These are phyloP conservation scores for Bettongia penicillata DNA, from an alignment of 2,113 vertebrate species.

Conservation along the genomic window DNA sequence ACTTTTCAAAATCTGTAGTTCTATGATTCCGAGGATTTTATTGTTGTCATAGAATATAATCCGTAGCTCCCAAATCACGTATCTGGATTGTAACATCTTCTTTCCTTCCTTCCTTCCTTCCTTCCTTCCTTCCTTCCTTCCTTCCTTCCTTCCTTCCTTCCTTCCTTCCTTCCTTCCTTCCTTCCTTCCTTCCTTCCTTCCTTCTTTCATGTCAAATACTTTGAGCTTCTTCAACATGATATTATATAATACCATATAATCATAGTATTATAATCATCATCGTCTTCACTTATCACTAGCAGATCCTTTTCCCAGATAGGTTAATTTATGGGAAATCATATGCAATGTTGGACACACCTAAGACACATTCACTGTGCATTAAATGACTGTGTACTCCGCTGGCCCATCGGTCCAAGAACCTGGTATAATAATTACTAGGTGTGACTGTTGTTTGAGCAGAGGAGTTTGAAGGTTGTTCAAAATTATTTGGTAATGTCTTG, in stretches of 20 bases:
- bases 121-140: not conserved
- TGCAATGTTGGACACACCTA: not conserved
- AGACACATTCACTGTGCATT: not conserved
- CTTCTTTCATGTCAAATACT: not conserved
- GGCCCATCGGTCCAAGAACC: not conserved
- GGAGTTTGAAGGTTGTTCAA: not conserved
- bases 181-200: not conserved
- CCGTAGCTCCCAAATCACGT: not conserved
- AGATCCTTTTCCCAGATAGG: not conserved
- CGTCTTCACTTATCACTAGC: not conserved
- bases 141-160: not conserved
- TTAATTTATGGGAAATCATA: not conserved
- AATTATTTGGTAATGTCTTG: not conserved
- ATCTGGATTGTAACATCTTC: no score
- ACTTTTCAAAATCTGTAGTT: not conserved
- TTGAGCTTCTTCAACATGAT: not conserved
- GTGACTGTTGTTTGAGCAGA: not conserved
- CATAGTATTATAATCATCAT: not conserved
- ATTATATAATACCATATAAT: not conserved
- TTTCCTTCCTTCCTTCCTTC: not conserved
- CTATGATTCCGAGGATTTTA: not conserved
- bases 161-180: no score
- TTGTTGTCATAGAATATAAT: slow-evolving; percentile 27
- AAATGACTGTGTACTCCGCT: not conserved
- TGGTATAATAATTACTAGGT: not conserved